These are phyloP conservation scores for Pseudorectes ferrugineus DNA, from an alignment of 2,113 vertebrate genomes.

Conservation along the genomic window DNA sequence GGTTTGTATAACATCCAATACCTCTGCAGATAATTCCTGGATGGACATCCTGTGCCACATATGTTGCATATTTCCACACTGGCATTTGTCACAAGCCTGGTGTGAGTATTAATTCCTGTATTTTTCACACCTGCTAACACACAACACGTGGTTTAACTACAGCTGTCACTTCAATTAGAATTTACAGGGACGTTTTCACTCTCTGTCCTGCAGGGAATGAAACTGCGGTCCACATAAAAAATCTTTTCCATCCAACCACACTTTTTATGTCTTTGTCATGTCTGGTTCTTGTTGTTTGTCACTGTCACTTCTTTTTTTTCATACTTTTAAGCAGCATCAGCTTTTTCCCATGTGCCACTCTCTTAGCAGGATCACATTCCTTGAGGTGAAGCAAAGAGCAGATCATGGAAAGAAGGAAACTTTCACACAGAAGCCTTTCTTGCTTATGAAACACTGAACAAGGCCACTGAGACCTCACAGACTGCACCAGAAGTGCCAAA, in stretches of 20 bases:
- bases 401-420: neutral
- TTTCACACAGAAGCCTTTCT: neutral
- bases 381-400: neutral
- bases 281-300: neutral
- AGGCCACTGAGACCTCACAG: neutral
- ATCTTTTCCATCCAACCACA: neutral
- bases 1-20: neutral
- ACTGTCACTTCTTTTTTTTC: neutral
- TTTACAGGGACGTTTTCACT: neutral
- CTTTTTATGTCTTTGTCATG: neutral
- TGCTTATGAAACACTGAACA: neutral
- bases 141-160: neutral
- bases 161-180: neutral
- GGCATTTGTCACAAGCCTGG: neutral
- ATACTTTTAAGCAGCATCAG: neutral
- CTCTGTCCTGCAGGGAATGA: neutral
- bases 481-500: neutral
- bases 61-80: neutral
- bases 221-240: neutral
- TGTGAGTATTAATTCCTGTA: neutral
- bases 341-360: neutral
- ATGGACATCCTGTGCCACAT: accelerated
- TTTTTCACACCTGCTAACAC: neutral
- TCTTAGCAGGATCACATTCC: neutral
- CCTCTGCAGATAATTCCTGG: neutral